Evolutionary conservation across 2,797 vertebrate genomes (phyloP).

Genomic region (Falco naumanni): DNA sequence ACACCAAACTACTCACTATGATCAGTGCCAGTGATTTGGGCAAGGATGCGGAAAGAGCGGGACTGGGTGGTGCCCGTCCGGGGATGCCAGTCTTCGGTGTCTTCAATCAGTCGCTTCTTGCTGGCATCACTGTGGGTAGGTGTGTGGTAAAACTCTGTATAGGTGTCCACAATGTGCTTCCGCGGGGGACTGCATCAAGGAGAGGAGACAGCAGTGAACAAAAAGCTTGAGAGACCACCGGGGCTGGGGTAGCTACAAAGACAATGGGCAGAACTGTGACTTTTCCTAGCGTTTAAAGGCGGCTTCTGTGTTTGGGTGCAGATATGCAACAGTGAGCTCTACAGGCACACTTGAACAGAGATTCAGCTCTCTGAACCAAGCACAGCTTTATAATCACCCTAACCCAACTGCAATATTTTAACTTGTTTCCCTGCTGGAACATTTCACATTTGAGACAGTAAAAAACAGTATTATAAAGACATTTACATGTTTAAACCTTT

Average conservation of each 20-base stretch:
- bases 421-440: neutral
- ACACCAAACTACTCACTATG: slow-evolving; percentile 77
- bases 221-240: neutral
- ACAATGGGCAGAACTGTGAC: rapidly evolving
- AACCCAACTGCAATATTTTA: neutral
- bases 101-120: slow-evolving; percentile 95
- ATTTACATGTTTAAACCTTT: slow-evolving; percentile 58
- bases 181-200: slow-evolving; percentile 76
- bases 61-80: slow-evolving; percentile 91
- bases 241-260: rapidly evolving
- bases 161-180: slow-evolving; percentile 85
- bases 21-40: slow-evolving; percentile 96
- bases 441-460: neutral
- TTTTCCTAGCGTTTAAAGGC: rapidly evolving
- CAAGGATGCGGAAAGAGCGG: slow-evolving; percentile 95
- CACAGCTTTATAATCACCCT: neutral
- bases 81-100: slow-evolving; percentile 96
- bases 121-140: slow-evolving; percentile 87
- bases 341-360: neutral
- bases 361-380: neutral
- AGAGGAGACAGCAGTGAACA: neutral
- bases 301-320: rapidly evolving
- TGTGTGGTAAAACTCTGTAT: slow-evolving; percentile 85
- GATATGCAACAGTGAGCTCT: neutral
- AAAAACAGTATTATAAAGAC: neutral